phyloP scores from a whole-genome alignment of 2,888 invertebrate genomes.

The Deilephila porcellus region DNA sequence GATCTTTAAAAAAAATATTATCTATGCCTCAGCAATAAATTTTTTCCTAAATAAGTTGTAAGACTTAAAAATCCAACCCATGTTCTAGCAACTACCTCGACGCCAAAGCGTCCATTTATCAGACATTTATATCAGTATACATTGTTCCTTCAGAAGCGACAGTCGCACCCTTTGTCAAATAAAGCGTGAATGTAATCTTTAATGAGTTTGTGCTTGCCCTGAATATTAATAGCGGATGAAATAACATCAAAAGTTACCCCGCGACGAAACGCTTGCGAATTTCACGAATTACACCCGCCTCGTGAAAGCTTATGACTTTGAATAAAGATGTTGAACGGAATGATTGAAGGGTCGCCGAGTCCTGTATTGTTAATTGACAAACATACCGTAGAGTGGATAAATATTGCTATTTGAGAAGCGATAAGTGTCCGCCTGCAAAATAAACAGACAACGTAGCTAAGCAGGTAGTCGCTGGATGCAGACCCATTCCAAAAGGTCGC shows the following conservation, averaged over 20 bases:
- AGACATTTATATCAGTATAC: no score
- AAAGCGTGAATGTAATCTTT: slow-evolving; percentile 10
- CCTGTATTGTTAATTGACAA: background rate
- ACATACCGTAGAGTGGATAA: background rate
- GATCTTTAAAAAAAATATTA: no score
- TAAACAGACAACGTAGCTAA: no score
- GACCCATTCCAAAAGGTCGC: no score
- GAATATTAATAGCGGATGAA: slow-evolving; percentile 5
- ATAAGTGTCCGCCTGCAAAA: no score
- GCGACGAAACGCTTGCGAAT: slow-evolving; percentile 39
- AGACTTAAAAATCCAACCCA: no score
- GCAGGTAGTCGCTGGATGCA: no score
- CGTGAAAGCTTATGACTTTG: background rate
- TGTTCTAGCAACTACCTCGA: no score
- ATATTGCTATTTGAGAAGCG: no score
- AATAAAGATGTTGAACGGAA: background rate
- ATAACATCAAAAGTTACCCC: slow-evolving; percentile 3
- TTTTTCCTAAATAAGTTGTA: no score
- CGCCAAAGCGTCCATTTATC: no score
- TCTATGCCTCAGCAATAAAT: no score
- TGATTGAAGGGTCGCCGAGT: background rate
- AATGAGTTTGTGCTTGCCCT: background rate
- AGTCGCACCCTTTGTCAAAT: background rate
- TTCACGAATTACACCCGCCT: slow-evolving; percentile 3
- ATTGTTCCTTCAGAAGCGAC: background rate